phyloP scores from a whole-genome alignment of 2,113 vertebrate species.

The Cavia porcellus region DNA sequence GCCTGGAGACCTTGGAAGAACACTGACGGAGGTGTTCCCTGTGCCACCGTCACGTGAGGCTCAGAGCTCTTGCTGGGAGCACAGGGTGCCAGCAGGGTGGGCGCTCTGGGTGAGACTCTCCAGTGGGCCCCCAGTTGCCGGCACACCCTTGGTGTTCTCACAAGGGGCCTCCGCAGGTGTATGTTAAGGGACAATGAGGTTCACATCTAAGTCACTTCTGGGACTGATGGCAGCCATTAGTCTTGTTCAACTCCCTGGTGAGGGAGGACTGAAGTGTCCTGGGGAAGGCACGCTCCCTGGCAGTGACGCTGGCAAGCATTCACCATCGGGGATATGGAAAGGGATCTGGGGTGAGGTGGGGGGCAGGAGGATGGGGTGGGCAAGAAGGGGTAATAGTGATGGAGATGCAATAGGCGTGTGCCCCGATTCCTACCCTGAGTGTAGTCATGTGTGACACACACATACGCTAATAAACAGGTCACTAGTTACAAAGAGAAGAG shows the following conservation, averaged over 20 bases:
- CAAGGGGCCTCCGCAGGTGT: accelerated
- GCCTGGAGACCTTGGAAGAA: neutral
- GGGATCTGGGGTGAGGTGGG: neutral
- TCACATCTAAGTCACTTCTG: neutral
- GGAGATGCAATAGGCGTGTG: neutral
- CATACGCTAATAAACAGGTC: neutral
- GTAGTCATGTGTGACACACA: neutral
- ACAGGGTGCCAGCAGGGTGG: neutral
- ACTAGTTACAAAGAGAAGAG: neutral
- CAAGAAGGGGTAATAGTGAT: neutral
- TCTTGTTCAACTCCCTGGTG: neutral
- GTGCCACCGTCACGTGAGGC: neutral
- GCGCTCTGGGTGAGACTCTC: too few species aligned
- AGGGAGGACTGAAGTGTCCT: too few species aligned
- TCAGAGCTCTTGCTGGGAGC: neutral
- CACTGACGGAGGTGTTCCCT: neutral
- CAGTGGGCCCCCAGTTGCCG: neutral
- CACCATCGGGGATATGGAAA: neutral
- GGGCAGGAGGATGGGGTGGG: neutral
- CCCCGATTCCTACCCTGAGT: neutral
- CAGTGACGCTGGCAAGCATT: neutral
- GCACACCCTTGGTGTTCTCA: neutral
- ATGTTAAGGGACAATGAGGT: neutral
- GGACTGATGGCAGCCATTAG: neutral
- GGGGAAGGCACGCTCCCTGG: neutral